These are phyloP conservation scores for Stegostoma tigrinum DNA, from an alignment of 2,113 vertebrate species.

Conservation along the genomic window DNA sequence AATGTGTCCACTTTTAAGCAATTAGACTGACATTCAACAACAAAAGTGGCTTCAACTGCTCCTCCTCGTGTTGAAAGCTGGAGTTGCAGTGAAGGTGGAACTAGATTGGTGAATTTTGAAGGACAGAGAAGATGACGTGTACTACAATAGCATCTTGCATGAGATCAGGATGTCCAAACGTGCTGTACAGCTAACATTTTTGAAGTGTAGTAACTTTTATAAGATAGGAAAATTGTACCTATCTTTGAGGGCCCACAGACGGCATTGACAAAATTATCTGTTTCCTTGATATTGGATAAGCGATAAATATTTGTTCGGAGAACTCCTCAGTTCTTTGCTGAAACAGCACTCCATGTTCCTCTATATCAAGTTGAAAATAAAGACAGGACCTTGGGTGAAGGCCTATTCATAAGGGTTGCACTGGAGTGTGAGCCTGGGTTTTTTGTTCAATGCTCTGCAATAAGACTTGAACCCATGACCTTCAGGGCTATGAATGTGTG, in stretches of 20 bases:
- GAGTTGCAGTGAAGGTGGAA: not conserved
- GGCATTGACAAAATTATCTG: not conserved
- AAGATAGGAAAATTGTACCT: not conserved
- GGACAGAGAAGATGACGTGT: not conserved
- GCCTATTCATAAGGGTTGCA: not conserved
- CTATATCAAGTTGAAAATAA: not conserved
- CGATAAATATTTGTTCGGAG: not conserved
- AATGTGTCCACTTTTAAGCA: not conserved
- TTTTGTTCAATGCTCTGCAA: not conserved
- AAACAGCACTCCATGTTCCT: not conserved
- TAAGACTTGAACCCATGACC: not conserved
- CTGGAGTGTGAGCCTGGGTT: not conserved
- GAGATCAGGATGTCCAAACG: not conserved
- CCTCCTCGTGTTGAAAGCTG: not conserved
- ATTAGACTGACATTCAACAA: not conserved
- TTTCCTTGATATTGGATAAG: not conserved
- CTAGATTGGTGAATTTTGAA: not conserved
- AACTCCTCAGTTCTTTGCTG: not conserved
- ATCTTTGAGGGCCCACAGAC: not conserved
- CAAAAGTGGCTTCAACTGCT: not conserved
- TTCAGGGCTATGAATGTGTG: not conserved
- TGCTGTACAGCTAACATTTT: not conserved
- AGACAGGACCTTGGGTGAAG: not conserved
- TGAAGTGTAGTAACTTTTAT: not conserved
- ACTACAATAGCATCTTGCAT: not conserved